Evolutionary conservation across 2,797 vertebrate species (phyloP).

Genomic region (Lithobates pipiens): DNA sequence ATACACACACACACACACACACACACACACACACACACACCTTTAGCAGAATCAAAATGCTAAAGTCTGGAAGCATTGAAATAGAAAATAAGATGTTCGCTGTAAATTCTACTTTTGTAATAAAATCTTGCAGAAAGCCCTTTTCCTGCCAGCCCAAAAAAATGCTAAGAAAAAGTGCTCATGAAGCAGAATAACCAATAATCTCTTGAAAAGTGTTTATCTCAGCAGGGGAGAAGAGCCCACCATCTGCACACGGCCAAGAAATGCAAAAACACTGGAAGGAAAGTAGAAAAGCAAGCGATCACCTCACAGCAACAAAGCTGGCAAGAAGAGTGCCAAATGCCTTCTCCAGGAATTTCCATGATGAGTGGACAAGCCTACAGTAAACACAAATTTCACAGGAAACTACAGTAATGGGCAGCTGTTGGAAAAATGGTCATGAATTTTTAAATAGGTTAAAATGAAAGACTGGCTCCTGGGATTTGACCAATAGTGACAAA

Average conservation of each 20-base stretch:
- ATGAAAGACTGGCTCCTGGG: background rate
- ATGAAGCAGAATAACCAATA: slow-evolving; percentile 23
- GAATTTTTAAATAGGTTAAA: background rate
- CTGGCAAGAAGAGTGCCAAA: background rate
- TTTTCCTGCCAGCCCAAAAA: slow-evolving; percentile 21
- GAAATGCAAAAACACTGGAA: background rate
- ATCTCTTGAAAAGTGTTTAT: slow-evolving; percentile 29
- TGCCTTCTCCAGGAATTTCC: slow-evolving; percentile 4
- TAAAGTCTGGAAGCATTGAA: too few relatives aligned
- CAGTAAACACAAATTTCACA: slow-evolving; percentile 7
- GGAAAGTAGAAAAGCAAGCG: background rate
- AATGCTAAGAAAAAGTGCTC: slow-evolving; percentile 18
- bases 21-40: too few relatives aligned
- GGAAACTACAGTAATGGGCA: slow-evolving; percentile 19
- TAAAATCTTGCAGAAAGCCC: background rate
- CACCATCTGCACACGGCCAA: slow-evolving; percentile 19
- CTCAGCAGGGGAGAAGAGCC: slow-evolving; percentile 8
- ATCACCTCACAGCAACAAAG: background rate
- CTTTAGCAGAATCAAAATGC: too few relatives aligned
- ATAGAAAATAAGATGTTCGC: background rate
- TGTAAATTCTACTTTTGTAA: background rate
- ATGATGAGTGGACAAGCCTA: slow-evolving; percentile 5
- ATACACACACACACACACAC: too few relatives aligned
- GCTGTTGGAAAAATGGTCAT: slow-evolving; percentile 18
- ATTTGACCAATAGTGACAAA: background rate